Base-by-base conservation (phyloP, 2,797 vertebrate genomes). In the Lophotriccus pileatus region DNA sequence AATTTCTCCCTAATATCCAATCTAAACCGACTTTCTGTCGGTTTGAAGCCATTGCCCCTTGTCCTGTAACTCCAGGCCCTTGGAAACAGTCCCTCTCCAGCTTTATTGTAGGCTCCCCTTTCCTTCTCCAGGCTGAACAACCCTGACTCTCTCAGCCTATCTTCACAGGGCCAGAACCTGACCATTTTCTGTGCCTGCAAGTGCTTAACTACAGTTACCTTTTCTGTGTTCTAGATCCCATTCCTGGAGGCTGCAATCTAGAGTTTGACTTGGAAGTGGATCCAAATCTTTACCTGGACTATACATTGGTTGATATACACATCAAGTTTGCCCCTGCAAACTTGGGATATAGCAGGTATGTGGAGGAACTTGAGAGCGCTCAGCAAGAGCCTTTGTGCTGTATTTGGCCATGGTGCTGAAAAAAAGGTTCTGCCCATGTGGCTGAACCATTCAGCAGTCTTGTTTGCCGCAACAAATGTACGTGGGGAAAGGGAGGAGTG, bases 181-280 rank as follows among this genome's bases (percentile, higher is more conserved):
- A 21, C 43, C 20, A 8, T 64, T 64, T n/a, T 34, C 32, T 58
- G 28, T 77, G 32, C 47, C 44, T 74, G 14, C 34, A 73, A 50
- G 53, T 14, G 34, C 22, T 8, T 78, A 72, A 78, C 39, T 72
- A 13, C 34, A 47, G 8, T 12, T 74, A 17, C 21, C 16, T 76
- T 56, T 19, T 97, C 83, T 97, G 34, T 90, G 20, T 92, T 94
- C 55, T 43, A 99, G 99, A 99, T 96, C 99, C 99, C 8, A 90
- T 99, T 43, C 99, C 99, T 49, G 99, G 99, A 89, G 99, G 98
- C 37, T 99, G 99, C 95, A 99, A 99, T 97, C 96, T 97, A 19
- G 99, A 98, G 94, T 99, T 98, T 95, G 98, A 98, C 78, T 97
- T 99, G 97, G 98, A 98, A 53, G 97, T 98, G 10, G 99, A 99